Evolutionary conservation across 2,113 vertebrate species (phyloP).

Genomic region (Cephalopterus ornatus): DNA sequence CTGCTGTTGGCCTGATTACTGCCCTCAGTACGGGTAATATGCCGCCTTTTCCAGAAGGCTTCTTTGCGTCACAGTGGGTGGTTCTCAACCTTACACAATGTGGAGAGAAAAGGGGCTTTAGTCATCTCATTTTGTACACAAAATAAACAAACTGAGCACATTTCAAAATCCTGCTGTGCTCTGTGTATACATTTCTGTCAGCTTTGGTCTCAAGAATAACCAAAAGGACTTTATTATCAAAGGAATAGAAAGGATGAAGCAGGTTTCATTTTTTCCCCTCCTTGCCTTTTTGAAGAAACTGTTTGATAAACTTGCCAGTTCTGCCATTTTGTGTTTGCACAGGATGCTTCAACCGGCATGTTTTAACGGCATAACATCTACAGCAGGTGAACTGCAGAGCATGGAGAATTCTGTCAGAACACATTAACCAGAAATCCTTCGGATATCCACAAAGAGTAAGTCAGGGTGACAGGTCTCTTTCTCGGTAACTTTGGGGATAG

Average conservation of each 20-base stretch:
- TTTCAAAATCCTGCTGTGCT: not conserved
- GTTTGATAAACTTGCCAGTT: not conserved
- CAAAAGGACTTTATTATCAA: not conserved
- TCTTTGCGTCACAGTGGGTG: not conserved
- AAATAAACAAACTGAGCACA: not conserved
- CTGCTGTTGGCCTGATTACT: not conserved
- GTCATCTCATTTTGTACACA: not conserved
- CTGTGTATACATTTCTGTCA: not conserved
- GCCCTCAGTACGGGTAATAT: not conserved
- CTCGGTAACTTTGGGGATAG: not conserved
- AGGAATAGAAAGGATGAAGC: not conserved
- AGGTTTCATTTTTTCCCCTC: not conserved
- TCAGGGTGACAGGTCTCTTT: not conserved
- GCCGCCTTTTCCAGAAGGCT: not conserved
- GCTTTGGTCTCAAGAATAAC: not conserved
- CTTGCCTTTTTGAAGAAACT: not conserved
- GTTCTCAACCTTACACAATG: not conserved
- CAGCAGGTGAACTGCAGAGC: not conserved
- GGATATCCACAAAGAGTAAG: not conserved
- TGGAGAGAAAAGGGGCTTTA: not conserved
- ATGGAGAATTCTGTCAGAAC: not conserved
- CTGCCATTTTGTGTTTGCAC: not conserved
- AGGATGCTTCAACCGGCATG: not conserved
- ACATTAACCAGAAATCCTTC: not conserved
- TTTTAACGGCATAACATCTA: not conserved